Base-by-base conservation (phyloP, 64 coral and sea anemone genomes). In the Porites australiensis region DNA sequence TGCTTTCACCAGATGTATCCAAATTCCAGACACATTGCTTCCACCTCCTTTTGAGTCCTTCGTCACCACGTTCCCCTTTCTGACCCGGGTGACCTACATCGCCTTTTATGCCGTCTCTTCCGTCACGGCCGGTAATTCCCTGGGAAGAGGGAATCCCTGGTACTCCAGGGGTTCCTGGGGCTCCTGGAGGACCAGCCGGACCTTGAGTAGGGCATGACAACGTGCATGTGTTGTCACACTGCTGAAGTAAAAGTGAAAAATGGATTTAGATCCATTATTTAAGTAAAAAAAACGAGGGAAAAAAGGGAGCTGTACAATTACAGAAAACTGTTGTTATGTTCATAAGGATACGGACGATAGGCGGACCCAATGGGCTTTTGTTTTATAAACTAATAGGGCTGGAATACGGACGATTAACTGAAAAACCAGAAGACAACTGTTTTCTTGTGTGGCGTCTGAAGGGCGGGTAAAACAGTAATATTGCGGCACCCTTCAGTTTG, bases 181-280 rank as follows among this genome's bases (percentile, higher is more conserved):
- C 1, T 54, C 89, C 89, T 19, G 79, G 50, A 13, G 74, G 75
- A 18, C 82, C 90, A 9, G 90, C 11, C 0, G 58, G 72, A 49
- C 91, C 91, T 87, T 93, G 91, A 37, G 70, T 64, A 15, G 81
- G 46, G 70, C 82, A 91, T 64, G 62, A 16, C 18, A 64, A 12
- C 13, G 62, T 19, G 62, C 62, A 64, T 64, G 62, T 64, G 13
- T 64, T 14, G 62, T 64, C 62, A 19, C 62, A 64, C 18, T 9
- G 62, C 62, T 37, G 27, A 37, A 1, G 27, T 37, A 37, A 37
- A 37, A 37, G 27, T 1, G 27, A 37, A 37, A 37, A 37, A 37
- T 37, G 1, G 27, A 37, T 37, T 37, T 37, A 37, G 27, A 37
- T 37, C 27, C 27, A 37, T 37, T 37, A 37, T 37, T 37, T 37